phyloP scores from a whole-genome alignment of 2,888 invertebrate genomes.

The Hirtodrosophila confusa region DNA sequence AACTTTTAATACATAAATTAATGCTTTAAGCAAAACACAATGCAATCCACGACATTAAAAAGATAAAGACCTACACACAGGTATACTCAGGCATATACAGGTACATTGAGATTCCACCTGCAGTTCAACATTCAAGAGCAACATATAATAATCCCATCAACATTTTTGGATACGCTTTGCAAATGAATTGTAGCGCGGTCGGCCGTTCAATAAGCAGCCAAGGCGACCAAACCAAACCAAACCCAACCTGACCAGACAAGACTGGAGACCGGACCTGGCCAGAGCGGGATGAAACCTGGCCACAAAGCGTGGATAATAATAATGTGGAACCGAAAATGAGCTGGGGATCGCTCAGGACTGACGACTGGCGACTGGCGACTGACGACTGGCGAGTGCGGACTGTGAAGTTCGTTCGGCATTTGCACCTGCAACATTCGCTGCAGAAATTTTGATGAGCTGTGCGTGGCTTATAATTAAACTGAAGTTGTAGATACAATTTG shows the following conservation, averaged over 20 bases:
- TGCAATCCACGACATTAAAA: slow-evolving; percentile 64
- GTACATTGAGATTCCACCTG: slow-evolving; percentile 56
- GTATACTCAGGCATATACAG: slow-evolving; percentile 8
- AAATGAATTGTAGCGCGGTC: slow-evolving; percentile 69
- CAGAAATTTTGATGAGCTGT: slow-evolving; percentile 71
- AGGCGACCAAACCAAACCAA: slow-evolving; percentile 37
- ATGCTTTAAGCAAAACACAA: slow-evolving; percentile 66
- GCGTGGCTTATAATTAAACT: slow-evolving; percentile 75
- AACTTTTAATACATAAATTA: slow-evolving; percentile 76
- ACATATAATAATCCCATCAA: slow-evolving; percentile 80
- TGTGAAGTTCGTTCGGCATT: slow-evolving; percentile 65
- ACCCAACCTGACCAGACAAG: slow-evolving; percentile 11
- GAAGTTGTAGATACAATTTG: slow-evolving; percentile 74
- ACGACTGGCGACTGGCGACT: slow-evolving; percentile 26
- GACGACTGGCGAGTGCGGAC: slow-evolving; percentile 20
- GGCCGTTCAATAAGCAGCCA: slow-evolving; percentile 44
- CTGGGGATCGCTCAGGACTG: slow-evolving; percentile 57
- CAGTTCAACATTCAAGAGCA: slow-evolving; percentile 55
- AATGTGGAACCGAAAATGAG: slow-evolving; percentile 79
- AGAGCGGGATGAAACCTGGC: slow-evolving; percentile 20
- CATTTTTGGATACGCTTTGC: slow-evolving; percentile 80
- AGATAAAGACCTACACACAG: slow-evolving; percentile 66
- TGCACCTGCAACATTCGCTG: slow-evolving; percentile 69
- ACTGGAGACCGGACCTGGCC: background rate
- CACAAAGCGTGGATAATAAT: slow-evolving; percentile 73